phyloP scores from a whole-genome alignment of 2,113 vertebrate species.

The Sisor rabdophorus region DNA sequence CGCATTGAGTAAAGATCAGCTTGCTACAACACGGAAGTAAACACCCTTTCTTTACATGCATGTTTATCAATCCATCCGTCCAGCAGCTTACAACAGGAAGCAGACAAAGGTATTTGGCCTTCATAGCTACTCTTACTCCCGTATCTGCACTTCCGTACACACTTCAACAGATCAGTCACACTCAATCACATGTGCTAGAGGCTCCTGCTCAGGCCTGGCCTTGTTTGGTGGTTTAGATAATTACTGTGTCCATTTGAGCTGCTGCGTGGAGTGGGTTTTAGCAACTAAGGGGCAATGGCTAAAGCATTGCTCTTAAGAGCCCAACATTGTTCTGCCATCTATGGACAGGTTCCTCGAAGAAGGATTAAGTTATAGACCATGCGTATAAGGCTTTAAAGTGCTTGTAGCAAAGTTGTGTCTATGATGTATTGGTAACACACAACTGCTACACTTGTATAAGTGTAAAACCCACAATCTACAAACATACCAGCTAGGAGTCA shows the following conservation, averaged over 20 bases:
- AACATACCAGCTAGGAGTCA: neutral
- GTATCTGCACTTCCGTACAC: conserved; percentile 39
- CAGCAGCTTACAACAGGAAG: neutral
- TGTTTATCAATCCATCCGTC: conserved; percentile 9
- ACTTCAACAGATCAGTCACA: conserved; percentile 33
- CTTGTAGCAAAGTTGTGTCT: conserved; percentile 15
- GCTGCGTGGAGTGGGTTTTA: conserved; percentile 33
- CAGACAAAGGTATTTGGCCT: conserved; percentile 10
- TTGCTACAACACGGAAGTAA: neutral
- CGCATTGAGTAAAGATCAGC: neutral
- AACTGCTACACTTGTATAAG: neutral
- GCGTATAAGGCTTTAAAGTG: conserved; percentile 20
- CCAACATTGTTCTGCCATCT: conserved; percentile 45
- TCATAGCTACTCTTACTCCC: neutral
- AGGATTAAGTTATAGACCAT: conserved; percentile 21
- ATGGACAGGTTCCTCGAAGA: conserved; percentile 26
- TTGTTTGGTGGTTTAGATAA: conserved; percentile 42
- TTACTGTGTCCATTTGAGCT: conserved; percentile 39
- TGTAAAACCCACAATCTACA: neutral
- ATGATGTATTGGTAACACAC: neutral
- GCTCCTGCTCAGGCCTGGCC: conserved; percentile 31
- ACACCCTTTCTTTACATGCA: conserved; percentile 7
- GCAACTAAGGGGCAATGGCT: conserved; percentile 34
- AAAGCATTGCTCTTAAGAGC: conserved; percentile 32
- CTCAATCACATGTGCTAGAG: conserved; percentile 29